Base-by-base conservation (phyloP, 2,888 invertebrate genomes). In the Junonia oenone region DNA sequence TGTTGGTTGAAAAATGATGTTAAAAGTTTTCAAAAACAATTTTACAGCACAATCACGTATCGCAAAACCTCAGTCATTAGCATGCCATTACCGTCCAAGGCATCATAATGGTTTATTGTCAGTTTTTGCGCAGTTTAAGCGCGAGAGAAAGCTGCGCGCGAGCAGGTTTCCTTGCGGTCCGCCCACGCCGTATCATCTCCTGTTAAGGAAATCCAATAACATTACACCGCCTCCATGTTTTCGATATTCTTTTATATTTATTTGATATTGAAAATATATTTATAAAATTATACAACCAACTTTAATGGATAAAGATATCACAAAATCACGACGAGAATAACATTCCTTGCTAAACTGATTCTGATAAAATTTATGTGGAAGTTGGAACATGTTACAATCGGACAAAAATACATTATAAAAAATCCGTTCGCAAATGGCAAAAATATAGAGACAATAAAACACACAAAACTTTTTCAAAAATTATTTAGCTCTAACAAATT, bases 181-280 rank as follows among this genome's bases (percentile, higher is more conserved):
- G 51, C 60, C 60, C 52, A 60, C 60, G 45, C 33, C 13, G 15
- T 11, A 45, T 43, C 51, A 15, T 55, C 51, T 58, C 60, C 58
- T 38, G 43, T 40, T 60, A 60, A 60, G 60, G 60, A 40, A 48
- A 54, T 50, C 35, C 54, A 48, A 38, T 17, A 43, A 27, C 31
- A 53, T 53, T 51, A 45, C 45, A 31, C 49, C 55, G 48, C 11
- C 54, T 47, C 27, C 47, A 29, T 53, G 47, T 54, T 48, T 47
- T 26, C 47, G 26, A 43, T 54, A 47, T 33, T 48, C 54, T 54
- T 48, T 48, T n/a, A 48, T 48, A 17, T 17, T 40, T 19, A 40
- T 19, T n/a, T n/a, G n/a, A n/a, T n/a, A n/a, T n/a, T n/a, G n/a
- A n/a, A n/a, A n/a, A n/a, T n/a, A n/a, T 35, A 35, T 35, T 35